Percentiles rank a stretch among this genome's conserved stretches.
Evolutionary conservation across 2,888 invertebrate genomes (phyloP).

Genomic region (Thymelicus sylvestris): DNA sequence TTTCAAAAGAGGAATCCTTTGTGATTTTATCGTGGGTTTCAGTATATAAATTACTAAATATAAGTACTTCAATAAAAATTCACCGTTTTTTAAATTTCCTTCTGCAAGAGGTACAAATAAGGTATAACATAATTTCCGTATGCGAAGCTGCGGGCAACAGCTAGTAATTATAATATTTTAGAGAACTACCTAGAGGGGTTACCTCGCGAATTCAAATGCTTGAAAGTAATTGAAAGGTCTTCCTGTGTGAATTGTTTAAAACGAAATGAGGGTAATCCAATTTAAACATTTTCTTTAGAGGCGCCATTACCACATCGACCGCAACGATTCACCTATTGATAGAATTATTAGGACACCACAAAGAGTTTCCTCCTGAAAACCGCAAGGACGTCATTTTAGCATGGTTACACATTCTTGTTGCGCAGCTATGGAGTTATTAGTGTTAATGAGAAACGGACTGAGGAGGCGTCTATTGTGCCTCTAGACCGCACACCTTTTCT

Average conservation of each 20-base stretch:
- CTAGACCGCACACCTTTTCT: conserved; percentile 64
- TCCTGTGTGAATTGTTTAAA: conserved; percentile 57
- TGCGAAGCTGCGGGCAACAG: too few species aligned
- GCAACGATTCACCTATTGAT: conserved; percentile 74
- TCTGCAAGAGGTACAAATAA: too few species aligned
- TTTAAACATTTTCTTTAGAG: conserved; percentile 58
- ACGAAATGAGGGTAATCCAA: conserved; percentile 54
- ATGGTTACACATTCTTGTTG: conserved; percentile 58
- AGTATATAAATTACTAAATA: too few species aligned
- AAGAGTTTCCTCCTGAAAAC: conserved; percentile 66
- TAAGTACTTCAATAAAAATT: too few species aligned
- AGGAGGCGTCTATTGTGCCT: conserved; percentile 61
- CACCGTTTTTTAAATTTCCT: too few species aligned
- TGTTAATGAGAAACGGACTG: conserved; percentile 66
- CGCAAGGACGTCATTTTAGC: conserved; percentile 66
- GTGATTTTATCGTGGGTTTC: too few species aligned
- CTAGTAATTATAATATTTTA: too few species aligned
- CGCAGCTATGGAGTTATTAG: conserved; percentile 75
- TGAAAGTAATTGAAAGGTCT: conserved; percentile 37
- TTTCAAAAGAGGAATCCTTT: too few species aligned
- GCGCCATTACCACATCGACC: conserved; percentile 70
- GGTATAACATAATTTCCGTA: too few species aligned
- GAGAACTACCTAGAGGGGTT: not conserved
- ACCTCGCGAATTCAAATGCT: not conserved
- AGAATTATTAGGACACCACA: conserved; percentile 70